Evolutionary conservation across 2,113 vertebrate genomes (phyloP), one percentile per base, ranked within the genome.

Genomic region (Megaptera novaeangliae): DNA sequence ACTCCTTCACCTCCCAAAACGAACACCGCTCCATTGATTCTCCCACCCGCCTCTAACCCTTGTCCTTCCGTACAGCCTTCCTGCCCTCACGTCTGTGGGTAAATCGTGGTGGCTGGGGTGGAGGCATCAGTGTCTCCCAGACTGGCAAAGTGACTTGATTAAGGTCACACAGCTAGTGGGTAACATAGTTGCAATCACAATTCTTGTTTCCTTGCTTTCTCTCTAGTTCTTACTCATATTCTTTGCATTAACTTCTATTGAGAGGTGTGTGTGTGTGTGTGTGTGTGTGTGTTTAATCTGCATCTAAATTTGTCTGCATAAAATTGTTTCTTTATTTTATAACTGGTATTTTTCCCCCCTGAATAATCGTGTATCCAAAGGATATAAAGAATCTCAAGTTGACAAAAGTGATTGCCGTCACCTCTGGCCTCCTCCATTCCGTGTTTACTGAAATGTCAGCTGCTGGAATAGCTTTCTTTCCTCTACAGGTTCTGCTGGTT

Each of bases 11-110:
- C 80, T 15, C 66, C 72, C 36, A 55, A 63, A 80, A 66, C 18
- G 23, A 18, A 18, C 15, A 23, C 23, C 3, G 1, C 29, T 83
- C 15, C 6, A 0, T 0, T 11, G 23, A 36, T 36, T 36, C 13
- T 31, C 36, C 1, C 21, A 8, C 21, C 23, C 21, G 8, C 41
- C 31, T 25, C 63, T 71, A 46, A 46, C 13, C n/a, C 39, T 23
- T 3, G 31, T 39, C 63, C 23, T 36, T 29, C n/a, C 21, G 0
- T 49, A 3, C 17, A 31, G 1, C 25, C 61, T n/a, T 71, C 44
- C 69, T 72, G 27, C 61, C 34, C 17, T 59, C 71, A 20, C 23
- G 18, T 72, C 63, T 46, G 21, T 8, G 52, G 39, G 3, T 17
- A 52, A 52, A 52, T 52, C 52, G 15, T 52, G 52, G 52, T 52